Evolutionary conservation across 2,113 vertebrate genomes (phyloP), one percentile per base, ranked within the genome.

Genomic region (Hylia prasina): DNA sequence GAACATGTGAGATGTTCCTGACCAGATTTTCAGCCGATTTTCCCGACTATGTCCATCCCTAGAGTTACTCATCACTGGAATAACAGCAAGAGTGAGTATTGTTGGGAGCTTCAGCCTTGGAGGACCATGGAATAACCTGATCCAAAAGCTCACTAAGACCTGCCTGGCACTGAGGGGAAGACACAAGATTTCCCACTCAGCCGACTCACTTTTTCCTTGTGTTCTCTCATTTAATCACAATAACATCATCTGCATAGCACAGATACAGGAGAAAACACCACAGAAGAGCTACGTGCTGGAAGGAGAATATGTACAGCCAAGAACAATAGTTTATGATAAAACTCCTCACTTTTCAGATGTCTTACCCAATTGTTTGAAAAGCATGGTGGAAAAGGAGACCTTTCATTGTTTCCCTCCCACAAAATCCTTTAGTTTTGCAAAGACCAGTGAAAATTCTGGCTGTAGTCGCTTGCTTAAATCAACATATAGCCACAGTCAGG

Each of bases 191-290:
- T 95, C 69, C 47, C 60, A 44, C 35, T 80, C 61, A 60, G 72
- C 9, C 0, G 0, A n/a, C 82, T 77, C 65, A 82, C 35, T 57
- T 94, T 91, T 89, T 79, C 82, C 81, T 92, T 83, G 21, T 68
- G 47, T 85, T 86, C 57, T 90, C 58, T 78, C 64, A 61, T 82
- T 88, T 92, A 89, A 94, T 94, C 68, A 2, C 71, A 87, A 35
- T 76, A 84, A 90, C 4, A 0, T 94, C 81, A 94, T 78, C 90
- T 87, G 71, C 56, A 89, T 8, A 69, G 70, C 82, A 69, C 28
- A 87, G 88, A 87, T 42, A 75, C 33, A 57, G 56, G 44, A 93
- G 44, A 47, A 82, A 79, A 76, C 47, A 94, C 33, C 39, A 58
- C 47, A 68, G 33, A 71, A 88, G 72, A 70, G 27, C 56, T 68